Base-by-base conservation (phyloP, 1,140 invertebrate genomes). In the Drosophila burlai region DNA sequence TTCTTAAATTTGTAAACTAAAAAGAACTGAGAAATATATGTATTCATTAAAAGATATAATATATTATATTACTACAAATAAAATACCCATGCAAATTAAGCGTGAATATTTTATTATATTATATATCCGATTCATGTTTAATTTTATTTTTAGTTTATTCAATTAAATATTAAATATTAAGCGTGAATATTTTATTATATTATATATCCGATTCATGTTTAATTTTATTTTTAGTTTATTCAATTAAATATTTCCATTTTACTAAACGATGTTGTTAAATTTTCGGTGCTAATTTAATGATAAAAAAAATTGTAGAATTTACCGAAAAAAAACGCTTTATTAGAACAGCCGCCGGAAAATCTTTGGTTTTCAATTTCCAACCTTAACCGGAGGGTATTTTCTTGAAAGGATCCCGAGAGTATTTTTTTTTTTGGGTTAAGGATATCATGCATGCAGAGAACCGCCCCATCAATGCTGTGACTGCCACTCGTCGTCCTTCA, bases 401-500 rank as follows among this genome's bases (percentile, higher is more conserved):
- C 24, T 13, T 18, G 10, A 67, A 52, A 26, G 24, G 26, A 42
- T 57, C 49, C 34, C n/a, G 15, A 38, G 49, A 16, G 21, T 42
- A 24, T 57, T 26, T 26, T 26, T 34, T 26, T 26, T 29, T 55
- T 36, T 45, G n/a, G 31, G 38, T 21, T 11, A n/a, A 38, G 55
- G 59, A 59, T 63, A 73, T 79, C 68, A 78, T 58, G 75, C 57
- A 80, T 18, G 29, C 36, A n/a, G 60, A 65, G 42, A 47, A 34
- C 40, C 62, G 62, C 79, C 83, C 69, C 50, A 36, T 46, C 79
- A 86, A 86, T 85, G 79, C 69, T 74, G 76, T 77, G 81, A 76
- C 69, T 72, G 57, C 65, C 59, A 46, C 61, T 64, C 57, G 76
- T 69, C 55, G 58, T 69, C 42, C 65, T 45, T 68, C 46, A 61